These are phyloP conservation scores for Enteromius treurensis DNA, from an alignment of 2,797 vertebrate genomes.

Conservation along the genomic window DNA sequence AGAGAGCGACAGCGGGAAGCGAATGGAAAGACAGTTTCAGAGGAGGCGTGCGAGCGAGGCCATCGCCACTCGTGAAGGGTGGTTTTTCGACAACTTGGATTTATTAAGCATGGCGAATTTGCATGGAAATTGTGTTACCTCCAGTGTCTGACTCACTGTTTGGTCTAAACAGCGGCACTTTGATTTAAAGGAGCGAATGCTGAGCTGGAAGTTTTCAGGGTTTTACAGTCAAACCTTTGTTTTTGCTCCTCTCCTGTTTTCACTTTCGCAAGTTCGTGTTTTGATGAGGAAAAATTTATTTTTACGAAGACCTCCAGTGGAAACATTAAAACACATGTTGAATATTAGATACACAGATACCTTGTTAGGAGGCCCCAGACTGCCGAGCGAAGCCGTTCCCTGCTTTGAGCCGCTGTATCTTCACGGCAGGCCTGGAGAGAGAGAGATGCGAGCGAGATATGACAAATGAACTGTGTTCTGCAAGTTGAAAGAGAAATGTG, in stretches of 20 bases:
- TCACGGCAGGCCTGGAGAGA: conserved; percentile 50
- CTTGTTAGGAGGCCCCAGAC: conserved; percentile 36
- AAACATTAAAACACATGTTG: conserved; percentile 48
- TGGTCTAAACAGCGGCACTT: conserved; percentile 42
- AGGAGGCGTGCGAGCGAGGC: conserved; percentile 50
- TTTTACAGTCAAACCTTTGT: conserved; percentile 37
- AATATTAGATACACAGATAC: conserved; percentile 47
- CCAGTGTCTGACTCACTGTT: conserved; percentile 45
- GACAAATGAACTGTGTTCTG: conserved; percentile 68
- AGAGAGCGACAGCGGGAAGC: conserved; percentile 49
- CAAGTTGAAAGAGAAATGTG: conserved; percentile 66
- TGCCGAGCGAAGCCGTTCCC: conserved; percentile 20
- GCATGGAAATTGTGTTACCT: conserved; percentile 46
- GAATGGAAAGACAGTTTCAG: conserved; percentile 67
- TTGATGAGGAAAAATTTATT: conserved; percentile 34
- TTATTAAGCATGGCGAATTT: conserved; percentile 64
- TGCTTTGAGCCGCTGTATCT: conserved; percentile 37
- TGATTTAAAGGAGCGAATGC: conserved; percentile 45
- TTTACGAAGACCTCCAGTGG: conserved; percentile 38
- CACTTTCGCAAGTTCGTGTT: conserved; percentile 24
- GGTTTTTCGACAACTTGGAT: conserved; percentile 64
- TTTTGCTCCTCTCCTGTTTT: conserved; percentile 36
- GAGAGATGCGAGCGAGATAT: conserved; percentile 62
- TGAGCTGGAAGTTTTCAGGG: conserved; percentile 36
- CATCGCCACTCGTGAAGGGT: conserved; percentile 42